A percentile compares a stretch with the other conserved stretches of the same genome.
These are phyloP conservation scores for Drosophila prolongata DNA, from an alignment of 2,888 invertebrate species.

Conservation along the genomic window DNA sequence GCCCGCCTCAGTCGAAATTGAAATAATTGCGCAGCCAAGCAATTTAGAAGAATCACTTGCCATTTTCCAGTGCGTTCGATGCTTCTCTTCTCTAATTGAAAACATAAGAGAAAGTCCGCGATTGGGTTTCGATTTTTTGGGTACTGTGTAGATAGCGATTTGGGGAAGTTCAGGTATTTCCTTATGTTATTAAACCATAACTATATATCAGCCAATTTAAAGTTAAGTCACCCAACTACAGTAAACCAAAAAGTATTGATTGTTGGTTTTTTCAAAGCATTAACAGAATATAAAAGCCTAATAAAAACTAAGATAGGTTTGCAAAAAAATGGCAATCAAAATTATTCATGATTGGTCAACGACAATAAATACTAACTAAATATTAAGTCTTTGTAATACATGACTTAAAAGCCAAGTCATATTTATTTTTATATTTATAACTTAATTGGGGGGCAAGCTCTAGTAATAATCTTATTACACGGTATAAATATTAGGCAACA, in stretches of 20 bases:
- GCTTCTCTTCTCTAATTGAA: slow-evolving; percentile 66
- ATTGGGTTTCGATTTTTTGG: not conserved
- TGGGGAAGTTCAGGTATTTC: too few species aligned
- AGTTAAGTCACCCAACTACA: too few species aligned
- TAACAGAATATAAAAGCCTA: not conserved
- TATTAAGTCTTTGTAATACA: too few species aligned
- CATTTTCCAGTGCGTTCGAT: slow-evolving; percentile 56
- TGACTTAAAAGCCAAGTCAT: not conserved
- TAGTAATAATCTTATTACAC: not conserved
- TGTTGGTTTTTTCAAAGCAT: too few species aligned
- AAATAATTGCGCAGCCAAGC: slow-evolving; percentile 83
- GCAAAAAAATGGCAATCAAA: not conserved
- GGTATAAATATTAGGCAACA: slow-evolving; percentile 57
- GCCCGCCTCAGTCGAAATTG: slow-evolving; percentile 74
- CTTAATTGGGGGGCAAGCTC: not conserved
- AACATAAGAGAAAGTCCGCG: slow-evolving; percentile 21
- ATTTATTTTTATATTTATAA: not conserved
- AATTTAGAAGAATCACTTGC: slow-evolving; percentile 83
- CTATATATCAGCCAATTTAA: too few species aligned
- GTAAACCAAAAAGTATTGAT: too few species aligned
- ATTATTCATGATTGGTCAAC: too few species aligned
- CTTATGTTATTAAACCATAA: too few species aligned
- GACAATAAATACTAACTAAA: too few species aligned
- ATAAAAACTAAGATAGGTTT: too few species aligned
- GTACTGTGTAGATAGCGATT: slow-evolving; percentile 10